phyloP scores from a whole-genome alignment of 2,888 invertebrate species.

The Cancer borealis region DNA sequence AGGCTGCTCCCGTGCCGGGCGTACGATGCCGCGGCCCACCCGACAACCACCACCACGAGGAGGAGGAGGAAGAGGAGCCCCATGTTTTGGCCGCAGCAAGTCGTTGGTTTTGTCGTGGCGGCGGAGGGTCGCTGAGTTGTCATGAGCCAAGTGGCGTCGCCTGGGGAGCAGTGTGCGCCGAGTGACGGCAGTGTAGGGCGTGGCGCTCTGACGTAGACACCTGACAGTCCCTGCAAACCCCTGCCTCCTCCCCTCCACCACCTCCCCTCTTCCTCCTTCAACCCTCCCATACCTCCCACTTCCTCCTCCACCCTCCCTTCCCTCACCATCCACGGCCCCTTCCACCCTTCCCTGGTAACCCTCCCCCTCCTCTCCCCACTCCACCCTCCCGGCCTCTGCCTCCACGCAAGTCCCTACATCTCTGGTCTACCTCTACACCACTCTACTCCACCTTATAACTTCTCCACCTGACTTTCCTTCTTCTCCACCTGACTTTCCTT shows the following conservation, averaged over 20 bases:
- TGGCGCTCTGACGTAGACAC: constrained; percentile 34
- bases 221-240: not conserved
- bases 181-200: constrained; percentile 28
- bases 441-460: not conserved
- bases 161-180: constrained; percentile 22
- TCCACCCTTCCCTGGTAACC: not conserved
- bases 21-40: constrained; percentile 43
- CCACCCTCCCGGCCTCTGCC: not conserved
- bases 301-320: not conserved
- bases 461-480: not conserved
- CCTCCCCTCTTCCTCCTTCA: not conserved
- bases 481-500: not conserved
- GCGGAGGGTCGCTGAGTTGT: constrained; percentile 8
- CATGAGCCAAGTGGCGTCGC: constrained; percentile 15
- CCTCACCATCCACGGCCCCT: not conserved
- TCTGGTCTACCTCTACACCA: not conserved
- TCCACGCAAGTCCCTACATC: constrained; percentile 21
- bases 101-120: constrained; percentile 22
- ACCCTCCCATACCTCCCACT: not conserved
- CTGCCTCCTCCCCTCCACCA: not conserved
- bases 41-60: constrained; percentile 18
- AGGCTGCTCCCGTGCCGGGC: constrained; percentile 38
- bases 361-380: not conserved
- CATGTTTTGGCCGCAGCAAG: constrained; percentile 5
- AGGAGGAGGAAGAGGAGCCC: not conserved